A percentile compares a stretch with the other conserved stretches of the same genome.
phyloP scores from a whole-genome alignment of 2,888 invertebrate genomes.

The Drosophila antonietae region DNA sequence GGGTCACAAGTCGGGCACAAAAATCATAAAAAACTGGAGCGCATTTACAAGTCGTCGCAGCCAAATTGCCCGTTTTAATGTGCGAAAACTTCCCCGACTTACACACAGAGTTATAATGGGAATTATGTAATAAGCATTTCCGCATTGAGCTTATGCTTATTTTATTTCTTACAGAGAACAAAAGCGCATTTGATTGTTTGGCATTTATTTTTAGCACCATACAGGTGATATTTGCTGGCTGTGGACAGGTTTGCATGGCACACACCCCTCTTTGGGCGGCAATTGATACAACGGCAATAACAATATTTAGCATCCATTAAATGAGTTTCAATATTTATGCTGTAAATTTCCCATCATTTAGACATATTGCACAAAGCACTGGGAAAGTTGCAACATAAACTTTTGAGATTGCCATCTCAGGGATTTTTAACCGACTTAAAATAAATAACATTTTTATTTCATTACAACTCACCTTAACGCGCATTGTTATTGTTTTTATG shows the following conservation, averaged over 20 bases:
- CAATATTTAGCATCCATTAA: constrained; percentile 9
- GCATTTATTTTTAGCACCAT: constrained; percentile 54
- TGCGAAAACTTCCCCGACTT: constrained; percentile 72
- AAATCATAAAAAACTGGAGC: constrained; percentile 71
- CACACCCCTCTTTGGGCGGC: constrained; percentile 55
- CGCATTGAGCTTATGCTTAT: constrained; percentile 42
- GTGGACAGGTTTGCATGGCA: constrained; percentile 53
- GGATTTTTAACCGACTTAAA: not conserved
- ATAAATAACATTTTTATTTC: not conserved
- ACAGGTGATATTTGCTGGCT: constrained; percentile 43
- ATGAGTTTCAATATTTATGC: constrained; percentile 17
- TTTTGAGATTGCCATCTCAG: constrained; percentile 8
- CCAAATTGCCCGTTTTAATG: constrained; percentile 68
- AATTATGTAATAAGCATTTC: constrained; percentile 73
- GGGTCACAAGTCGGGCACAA: constrained; percentile 54
- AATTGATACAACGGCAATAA: constrained; percentile 15
- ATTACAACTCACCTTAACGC: constrained; percentile 55
- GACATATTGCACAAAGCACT: constrained; percentile 15
- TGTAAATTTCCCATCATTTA: constrained; percentile 12
- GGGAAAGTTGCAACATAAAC: constrained; percentile 22
- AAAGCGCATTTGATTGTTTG: constrained; percentile 61
- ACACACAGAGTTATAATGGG: constrained; percentile 45
- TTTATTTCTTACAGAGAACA: constrained; percentile 59
- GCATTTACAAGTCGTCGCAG: constrained; percentile 73
- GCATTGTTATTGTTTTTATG: constrained; percentile 34